Evolutionary conservation across 2,797 vertebrate genomes (phyloP).

Genomic region (Rachycentron canadum): DNA sequence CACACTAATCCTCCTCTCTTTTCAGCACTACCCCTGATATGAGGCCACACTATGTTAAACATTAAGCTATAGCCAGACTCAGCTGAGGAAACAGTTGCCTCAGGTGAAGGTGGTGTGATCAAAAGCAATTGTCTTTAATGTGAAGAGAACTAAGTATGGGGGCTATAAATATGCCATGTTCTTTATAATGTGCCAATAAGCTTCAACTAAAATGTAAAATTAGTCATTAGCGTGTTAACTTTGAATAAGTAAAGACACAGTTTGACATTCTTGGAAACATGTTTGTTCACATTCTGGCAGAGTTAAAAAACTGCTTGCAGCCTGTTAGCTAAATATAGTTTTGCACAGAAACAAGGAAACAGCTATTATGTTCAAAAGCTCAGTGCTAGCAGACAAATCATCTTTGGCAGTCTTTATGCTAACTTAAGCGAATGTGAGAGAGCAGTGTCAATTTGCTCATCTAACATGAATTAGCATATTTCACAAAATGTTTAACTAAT

Average conservation of each 20-base stretch:
- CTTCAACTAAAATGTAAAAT: neutral
- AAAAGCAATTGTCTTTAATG: neutral
- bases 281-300: neutral
- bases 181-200: neutral
- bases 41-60: constrained; percentile 60
- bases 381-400: neutral
- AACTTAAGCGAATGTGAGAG: neutral
- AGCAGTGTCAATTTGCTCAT: neutral
- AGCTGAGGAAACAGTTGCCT: constrained; percentile 17
- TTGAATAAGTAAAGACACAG: neutral
- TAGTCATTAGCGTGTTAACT: neutral
- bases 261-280: neutral
- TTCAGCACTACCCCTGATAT: constrained; percentile 44
- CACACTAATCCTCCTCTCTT: constrained; percentile 16
- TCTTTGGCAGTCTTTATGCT: neutral
- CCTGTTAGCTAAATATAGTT: neutral
- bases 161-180: neutral
- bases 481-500: neutral
- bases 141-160: neutral
- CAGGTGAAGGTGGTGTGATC: constrained; percentile 53
- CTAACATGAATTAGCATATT: neutral
- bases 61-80: constrained; percentile 61
- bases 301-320: neutral
- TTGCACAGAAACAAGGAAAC: neutral
- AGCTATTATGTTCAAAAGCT: neutral